Evolutionary conservation across 2,113 vertebrate species (phyloP), one percentile per base, ranked within the genome.

Genomic region (Emberiza fucata): DNA sequence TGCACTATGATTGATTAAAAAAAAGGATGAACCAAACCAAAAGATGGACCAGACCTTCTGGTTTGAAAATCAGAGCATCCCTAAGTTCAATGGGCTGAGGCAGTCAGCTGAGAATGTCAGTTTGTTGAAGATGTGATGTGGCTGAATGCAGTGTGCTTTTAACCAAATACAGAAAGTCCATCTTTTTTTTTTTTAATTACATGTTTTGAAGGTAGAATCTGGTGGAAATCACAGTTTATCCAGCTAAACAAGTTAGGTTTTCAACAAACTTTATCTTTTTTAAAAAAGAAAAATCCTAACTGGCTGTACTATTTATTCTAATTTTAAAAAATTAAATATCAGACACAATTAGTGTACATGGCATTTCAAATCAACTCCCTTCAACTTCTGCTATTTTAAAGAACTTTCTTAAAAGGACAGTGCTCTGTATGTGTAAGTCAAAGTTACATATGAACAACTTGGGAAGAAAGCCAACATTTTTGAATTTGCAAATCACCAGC

Each of bases 341-440:
- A 77, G 35, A 39, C n/a, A 61, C 33, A 68, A 17, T 27, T 16
- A 54, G 12, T 1, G 2, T 18, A 16, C 14, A 27, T 7, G 19
- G 40, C 14, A 60, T 70, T 77, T 54, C 60, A 91, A 29, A 69
- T 48, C 19, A 39, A 39, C 31, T 54, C 44, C 42, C 56, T 81
- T 65, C 59, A 51, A 44, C 20, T 73, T 57, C 4, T 37, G 17
- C 39, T 76, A 6, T 44, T 81, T 79, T 59, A 16, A 73, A 61
- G 64, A 81, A 44, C 12, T 86, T 76, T 86, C 66, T 88, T 92
- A 90, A 96, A 95, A 98, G 97, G 94, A 96, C 96, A 97, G 96
- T 97, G 97, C 97, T 98, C 98, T 94, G 96, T 59, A 83, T 3
- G 27, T n/a, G 25, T 44, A 95, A 90, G 19, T 80, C 85, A 76